phyloP scores from a whole-genome alignment of 2,113 vertebrate species.

The Lichenostomus cassidix region DNA sequence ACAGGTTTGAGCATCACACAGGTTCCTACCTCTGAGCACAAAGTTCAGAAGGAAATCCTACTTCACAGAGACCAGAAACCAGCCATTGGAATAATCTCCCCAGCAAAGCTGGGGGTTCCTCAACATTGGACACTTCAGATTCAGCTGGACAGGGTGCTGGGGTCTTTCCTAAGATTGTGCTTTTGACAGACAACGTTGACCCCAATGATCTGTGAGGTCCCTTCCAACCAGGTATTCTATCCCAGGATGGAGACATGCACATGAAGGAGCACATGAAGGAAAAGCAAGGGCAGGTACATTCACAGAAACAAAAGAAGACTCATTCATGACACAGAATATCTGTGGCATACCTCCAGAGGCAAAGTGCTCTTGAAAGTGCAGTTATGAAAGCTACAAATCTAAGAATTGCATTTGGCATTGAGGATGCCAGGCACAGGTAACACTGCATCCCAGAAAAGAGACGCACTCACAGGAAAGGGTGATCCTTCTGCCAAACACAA shows the following conservation, averaged over 20 bases:
- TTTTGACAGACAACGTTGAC: background rate
- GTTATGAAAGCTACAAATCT: background rate
- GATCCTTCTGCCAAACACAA: background rate
- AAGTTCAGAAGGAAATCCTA: background rate
- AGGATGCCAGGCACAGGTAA: background rate
- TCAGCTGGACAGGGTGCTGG: background rate
- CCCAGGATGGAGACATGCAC: background rate
- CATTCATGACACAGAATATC: background rate
- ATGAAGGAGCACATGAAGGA: background rate
- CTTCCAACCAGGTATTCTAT: background rate
- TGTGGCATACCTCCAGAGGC: background rate
- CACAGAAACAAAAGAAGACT: background rate
- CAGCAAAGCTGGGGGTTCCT: background rate
- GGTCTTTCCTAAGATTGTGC: rapidly evolving
- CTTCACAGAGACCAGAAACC: background rate
- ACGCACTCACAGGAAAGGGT: background rate
- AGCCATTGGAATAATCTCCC: background rate
- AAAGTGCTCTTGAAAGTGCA: background rate
- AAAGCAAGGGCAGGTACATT: background rate
- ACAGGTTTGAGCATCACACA: background rate
- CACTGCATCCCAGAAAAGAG: background rate
- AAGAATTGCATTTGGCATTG: background rate
- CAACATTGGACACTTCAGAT: background rate
- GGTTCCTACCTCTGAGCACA: background rate
- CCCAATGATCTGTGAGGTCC: background rate